Evolutionary conservation across 30 jellyfish, hydroid and myxozoan genomes (phyloP).

Genomic region (Sanderia malayensis): DNA sequence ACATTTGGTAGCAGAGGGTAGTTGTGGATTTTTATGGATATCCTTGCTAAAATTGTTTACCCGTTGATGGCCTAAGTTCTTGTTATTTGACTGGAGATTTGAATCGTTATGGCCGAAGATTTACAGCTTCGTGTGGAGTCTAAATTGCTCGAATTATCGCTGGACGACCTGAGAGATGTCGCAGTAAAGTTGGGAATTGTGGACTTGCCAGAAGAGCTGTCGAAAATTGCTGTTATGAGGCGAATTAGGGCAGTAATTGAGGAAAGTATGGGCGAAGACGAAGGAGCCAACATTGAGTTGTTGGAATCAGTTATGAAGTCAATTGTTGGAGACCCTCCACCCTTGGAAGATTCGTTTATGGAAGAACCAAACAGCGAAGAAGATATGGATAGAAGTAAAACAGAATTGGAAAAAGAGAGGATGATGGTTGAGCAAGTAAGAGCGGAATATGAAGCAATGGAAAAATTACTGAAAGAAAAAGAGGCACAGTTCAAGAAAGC

Average conservation of each 20-base stretch:
- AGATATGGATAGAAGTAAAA: neutral
- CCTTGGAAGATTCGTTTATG: constrained; percentile 8
- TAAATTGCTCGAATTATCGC: constrained; percentile 12
- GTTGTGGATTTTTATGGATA: constrained; percentile 8
- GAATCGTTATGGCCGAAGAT: neutral
- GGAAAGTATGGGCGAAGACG: neutral
- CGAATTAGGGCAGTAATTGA: constrained; percentile 2
- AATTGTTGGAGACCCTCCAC: constrained; percentile 3
- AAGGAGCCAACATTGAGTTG: constrained; percentile 11
- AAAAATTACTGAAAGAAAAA: constrained; percentile 20
- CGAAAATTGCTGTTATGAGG: constrained; percentile 5
- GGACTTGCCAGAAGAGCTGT: constrained; percentile 6
- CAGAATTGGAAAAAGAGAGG: neutral
- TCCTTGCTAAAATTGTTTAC: constrained; percentile 3
- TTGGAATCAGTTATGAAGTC: constrained; percentile 3
- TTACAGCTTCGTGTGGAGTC: constrained; percentile 16
- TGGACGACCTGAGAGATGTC: constrained; percentile 17
- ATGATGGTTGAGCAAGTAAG: constrained; percentile 18
- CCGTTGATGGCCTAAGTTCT: neutral
- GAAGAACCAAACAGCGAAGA: constrained; percentile 16
- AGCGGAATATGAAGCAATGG: constrained; percentile 26
- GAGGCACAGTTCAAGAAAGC: constrained; percentile 42
- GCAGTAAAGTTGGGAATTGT: neutral
- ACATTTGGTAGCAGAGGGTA: constrained; percentile 66
- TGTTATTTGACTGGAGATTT: constrained; percentile 1